A percentile compares a stretch with the other conserved stretches of the same genome.
Conservation (phyloP, 2,888 invertebrate genomes). For the Nomada fabriciana region DNA sequence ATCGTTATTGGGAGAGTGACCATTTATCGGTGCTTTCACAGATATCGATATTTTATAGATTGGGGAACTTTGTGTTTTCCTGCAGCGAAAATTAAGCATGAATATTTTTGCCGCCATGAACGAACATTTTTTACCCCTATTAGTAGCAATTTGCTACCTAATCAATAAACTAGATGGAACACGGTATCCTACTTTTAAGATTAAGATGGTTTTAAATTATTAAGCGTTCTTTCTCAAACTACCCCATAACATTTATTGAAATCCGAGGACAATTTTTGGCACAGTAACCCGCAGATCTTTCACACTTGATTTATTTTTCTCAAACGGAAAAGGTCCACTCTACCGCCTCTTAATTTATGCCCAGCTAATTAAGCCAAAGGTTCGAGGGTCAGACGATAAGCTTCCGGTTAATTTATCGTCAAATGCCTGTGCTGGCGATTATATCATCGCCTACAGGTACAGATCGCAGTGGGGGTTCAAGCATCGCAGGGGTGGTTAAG, state of each 20-base stretch:
- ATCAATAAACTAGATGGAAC: too few relatives aligned
- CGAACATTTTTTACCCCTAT: too few relatives aligned
- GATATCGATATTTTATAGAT: too few relatives aligned
- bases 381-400: constrained; percentile 34
- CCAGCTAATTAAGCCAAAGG: constrained; percentile 37
- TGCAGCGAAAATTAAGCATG: too few relatives aligned
- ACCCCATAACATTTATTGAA: not conserved
- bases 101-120: too few relatives aligned
- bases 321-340: not conserved
- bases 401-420: constrained; percentile 52
- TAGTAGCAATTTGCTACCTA: too few relatives aligned
- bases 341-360: constrained; percentile 31
- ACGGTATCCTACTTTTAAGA: too few relatives aligned
- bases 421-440: constrained; percentile 56
- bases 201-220: too few relatives aligned
- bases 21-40: too few relatives aligned
- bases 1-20: not conserved
- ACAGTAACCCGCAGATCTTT: not conserved
- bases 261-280: not conserved
- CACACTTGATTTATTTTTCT: constrained; percentile 20
- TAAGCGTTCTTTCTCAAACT: too few relatives aligned
- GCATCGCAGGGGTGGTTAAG: constrained; percentile 8
- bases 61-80: too few relatives aligned
- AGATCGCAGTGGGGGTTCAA: constrained; percentile 3
- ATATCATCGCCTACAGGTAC: constrained; percentile 52